Percentiles rank a stretch among this genome's conserved stretches.
phyloP scores from a whole-genome alignment of 2,888 invertebrate genomes.

The Actias luna region DNA sequence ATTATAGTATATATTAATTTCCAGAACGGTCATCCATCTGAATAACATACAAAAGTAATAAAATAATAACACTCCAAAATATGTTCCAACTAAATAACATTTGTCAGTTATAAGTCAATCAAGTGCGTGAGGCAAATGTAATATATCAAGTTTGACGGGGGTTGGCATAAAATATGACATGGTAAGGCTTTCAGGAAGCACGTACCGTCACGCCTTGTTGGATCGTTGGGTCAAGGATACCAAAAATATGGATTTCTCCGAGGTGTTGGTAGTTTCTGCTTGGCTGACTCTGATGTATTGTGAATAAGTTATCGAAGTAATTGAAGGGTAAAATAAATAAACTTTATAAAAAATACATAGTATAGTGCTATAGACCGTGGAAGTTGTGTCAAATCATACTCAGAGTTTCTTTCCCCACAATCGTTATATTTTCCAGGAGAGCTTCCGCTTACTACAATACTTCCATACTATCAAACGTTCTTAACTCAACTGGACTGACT shows the following conservation, averaged over 20 bases:
- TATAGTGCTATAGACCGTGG: no score
- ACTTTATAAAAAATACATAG: no score
- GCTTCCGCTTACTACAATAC: no score
- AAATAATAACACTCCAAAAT: slow-evolving; percentile 2
- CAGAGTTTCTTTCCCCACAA: no score
- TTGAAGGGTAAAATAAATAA: no score
- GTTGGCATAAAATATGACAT: slow-evolving; percentile 63
- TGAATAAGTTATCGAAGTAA: no score
- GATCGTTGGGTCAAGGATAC: slow-evolving; percentile 19
- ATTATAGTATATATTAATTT: background rate
- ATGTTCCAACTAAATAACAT: slow-evolving; percentile 28
- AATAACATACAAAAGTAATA: background rate
- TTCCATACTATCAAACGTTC: no score
- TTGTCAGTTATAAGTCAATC: slow-evolving; percentile 53
- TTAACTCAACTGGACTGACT: no score
- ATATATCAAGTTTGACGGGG: slow-evolving; percentile 76
- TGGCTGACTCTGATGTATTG: background rate
- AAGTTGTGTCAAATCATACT: no score
- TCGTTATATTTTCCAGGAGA: no score
- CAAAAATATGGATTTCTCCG: slow-evolving; percentile 9
- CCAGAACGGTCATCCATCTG: background rate
- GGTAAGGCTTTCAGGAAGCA: slow-evolving; percentile 64
- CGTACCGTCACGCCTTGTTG: slow-evolving; percentile 24
- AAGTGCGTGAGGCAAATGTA: slow-evolving; percentile 53
- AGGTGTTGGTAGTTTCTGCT: background rate